Evolutionary conservation across 2,797 vertebrate species (phyloP).

Genomic region (Cetoscarus ocellatus): DNA sequence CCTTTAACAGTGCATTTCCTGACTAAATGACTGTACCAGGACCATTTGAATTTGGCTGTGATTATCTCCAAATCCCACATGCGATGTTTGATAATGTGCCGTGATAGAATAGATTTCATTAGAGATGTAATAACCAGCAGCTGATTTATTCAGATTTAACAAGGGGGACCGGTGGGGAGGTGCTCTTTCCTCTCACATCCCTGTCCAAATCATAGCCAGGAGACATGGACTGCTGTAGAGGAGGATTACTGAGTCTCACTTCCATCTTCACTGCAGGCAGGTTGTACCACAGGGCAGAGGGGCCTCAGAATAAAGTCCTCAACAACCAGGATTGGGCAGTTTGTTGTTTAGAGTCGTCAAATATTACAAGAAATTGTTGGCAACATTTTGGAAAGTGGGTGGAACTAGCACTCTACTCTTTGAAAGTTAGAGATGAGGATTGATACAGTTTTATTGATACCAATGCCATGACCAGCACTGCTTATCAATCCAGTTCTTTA

Average conservation of each 20-base stretch:
- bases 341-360: no score
- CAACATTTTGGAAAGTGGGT: no score
- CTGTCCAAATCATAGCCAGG: conserved; percentile 39
- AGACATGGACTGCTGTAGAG: conserved; percentile 28
- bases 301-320: no score
- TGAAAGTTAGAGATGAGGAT: no score
- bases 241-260: conserved; percentile 35
- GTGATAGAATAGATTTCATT: conserved; percentile 34
- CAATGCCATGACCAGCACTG: no score
- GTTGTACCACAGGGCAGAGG: no score
- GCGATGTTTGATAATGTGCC: conserved; percentile 16
- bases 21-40: conserved; percentile 5
- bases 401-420: no score
- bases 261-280: conserved; percentile 2
- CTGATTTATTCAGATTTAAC: conserved; percentile 37
- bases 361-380: no score
- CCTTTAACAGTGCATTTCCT: conserved; percentile 16
- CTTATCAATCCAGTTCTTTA: no score
- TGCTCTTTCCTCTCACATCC: conserved; percentile 29
- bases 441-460: no score
- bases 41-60: conserved; percentile 3
- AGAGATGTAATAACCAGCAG: conserved; percentile 31
- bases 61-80: conserved; percentile 4
- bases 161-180: conserved; percentile 9
- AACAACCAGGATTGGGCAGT: no score